Conservation (phyloP, 2,888 invertebrate species). For the Scaptomyza flava region DNA sequence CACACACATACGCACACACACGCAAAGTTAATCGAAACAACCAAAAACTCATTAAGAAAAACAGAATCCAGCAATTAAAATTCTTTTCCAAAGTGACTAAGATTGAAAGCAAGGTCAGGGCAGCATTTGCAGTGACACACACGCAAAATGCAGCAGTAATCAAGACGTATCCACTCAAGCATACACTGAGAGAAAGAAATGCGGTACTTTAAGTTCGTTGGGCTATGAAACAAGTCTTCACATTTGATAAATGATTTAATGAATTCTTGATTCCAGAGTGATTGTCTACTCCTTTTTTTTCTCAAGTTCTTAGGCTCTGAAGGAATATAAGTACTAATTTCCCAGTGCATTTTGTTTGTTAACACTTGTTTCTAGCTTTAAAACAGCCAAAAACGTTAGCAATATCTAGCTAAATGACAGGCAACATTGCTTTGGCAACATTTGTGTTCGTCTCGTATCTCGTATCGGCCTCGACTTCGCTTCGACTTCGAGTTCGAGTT, state of each 20-base stretch:
- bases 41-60: conserved; percentile 28
- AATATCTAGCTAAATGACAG: conserved; percentile 17
- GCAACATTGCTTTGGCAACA: conserved; percentile 62
- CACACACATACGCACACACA: conserved; percentile 12
- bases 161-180: background rate
- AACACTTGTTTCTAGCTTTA: conserved; percentile 28
- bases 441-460: conserved; percentile 29
- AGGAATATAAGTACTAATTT: too few species aligned
- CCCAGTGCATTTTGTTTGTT: background rate
- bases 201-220: background rate
- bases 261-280: too few species aligned
- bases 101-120: conserved; percentile 76
- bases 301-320: too few species aligned
- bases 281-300: too few species aligned
- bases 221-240: background rate
- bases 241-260: background rate
- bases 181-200: background rate
- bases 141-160: conserved; percentile 48
- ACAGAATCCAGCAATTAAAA: conserved; percentile 53
- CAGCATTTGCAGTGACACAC: conserved; percentile 59
- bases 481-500: conserved; percentile 34
- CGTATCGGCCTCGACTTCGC: conserved; percentile 26
- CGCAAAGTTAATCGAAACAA: conserved; percentile 8
- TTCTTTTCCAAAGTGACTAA: conserved; percentile 47
- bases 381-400: conserved; percentile 41